These are phyloP conservation scores for Eilema griseolum DNA, from an alignment of 2,888 invertebrate genomes.

Conservation along the genomic window DNA sequence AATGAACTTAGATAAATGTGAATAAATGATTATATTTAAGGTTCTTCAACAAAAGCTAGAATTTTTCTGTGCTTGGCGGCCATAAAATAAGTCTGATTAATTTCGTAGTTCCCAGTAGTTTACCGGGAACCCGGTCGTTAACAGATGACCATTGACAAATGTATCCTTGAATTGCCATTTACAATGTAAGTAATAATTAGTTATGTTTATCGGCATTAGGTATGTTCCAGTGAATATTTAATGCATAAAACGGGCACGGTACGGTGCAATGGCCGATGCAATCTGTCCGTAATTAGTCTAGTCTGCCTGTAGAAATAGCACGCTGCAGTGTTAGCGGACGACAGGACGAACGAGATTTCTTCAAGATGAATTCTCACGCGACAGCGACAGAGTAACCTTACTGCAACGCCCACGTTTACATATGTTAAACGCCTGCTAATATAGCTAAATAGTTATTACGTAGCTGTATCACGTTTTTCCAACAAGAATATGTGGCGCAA, in stretches of 20 bases:
- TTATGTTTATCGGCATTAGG: neutral
- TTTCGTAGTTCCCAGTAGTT: too few relatives aligned
- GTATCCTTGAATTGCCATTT: neutral
- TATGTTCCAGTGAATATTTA: slow-evolving; percentile 36
- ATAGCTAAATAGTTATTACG: slow-evolving; percentile 12
- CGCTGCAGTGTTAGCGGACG: slow-evolving; percentile 40
- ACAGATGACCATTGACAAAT: neutral
- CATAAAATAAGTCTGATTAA: too few relatives aligned
- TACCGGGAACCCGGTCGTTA: too few relatives aligned
- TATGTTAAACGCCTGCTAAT: slow-evolving; percentile 30
- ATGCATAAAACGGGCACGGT: slow-evolving; percentile 61
- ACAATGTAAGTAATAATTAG: neutral
- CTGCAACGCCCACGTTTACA: slow-evolving; percentile 50
- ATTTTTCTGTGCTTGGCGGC: too few relatives aligned
- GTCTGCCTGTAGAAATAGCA: slow-evolving; percentile 54
- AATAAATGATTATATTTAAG: too few relatives aligned
- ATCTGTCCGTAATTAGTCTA: slow-evolving; percentile 73
- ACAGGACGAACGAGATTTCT: slow-evolving; percentile 55
- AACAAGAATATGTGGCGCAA: neutral
- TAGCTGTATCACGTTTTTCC: neutral
- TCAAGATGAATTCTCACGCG: slow-evolving; percentile 63
- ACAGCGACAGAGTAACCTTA: slow-evolving; percentile 49
- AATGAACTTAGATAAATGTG: too few relatives aligned
- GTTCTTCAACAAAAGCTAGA: too few relatives aligned
- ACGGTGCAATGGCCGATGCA: slow-evolving; percentile 72